Conservation (phyloP, 92 coral and sea anemone species). For the Umimayanthus chanpuru region DNA sequence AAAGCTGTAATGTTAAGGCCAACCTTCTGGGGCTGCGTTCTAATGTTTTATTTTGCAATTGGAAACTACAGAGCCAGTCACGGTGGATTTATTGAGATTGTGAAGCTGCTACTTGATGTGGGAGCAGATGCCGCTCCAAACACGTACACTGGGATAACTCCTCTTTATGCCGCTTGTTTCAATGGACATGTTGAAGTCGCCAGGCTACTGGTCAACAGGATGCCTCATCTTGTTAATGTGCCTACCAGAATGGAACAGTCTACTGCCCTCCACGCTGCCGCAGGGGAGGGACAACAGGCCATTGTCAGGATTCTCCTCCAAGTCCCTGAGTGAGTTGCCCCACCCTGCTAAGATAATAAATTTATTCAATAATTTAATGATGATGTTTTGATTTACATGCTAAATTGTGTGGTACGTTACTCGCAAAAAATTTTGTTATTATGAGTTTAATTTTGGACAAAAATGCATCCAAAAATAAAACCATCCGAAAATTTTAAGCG, state of each 20-base stretch:
- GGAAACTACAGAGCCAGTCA: conserved; percentile 73
- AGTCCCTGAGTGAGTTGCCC: conserved; percentile 72
- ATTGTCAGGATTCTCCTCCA: conserved; percentile 79
- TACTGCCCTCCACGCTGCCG: conserved; percentile 88
- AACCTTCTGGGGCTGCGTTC: no score
- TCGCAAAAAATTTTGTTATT: no score
- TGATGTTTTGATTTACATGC: no score
- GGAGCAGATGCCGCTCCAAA: conserved; percentile 88
- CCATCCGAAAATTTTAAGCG: no score
- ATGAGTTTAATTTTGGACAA: no score
- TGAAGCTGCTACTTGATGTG: conserved; percentile 68
- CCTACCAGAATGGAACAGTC: conserved; percentile 81
- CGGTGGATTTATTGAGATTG: conserved; percentile 83
- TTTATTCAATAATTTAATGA: no score
- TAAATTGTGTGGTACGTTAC: no score
- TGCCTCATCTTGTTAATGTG: conserved; percentile 75
- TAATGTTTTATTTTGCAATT: background rate
- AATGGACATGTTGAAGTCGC: conserved; percentile 78
- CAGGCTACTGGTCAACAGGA: conserved; percentile 64
- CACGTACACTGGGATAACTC: conserved; percentile 89
- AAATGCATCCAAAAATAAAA: no score
- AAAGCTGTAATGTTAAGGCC: no score
- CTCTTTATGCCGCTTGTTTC: conserved; percentile 87
- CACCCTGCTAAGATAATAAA: background rate
- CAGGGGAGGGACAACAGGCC: conserved; percentile 78